A percentile compares a stretch with the other conserved stretches of the same genome.
Conservation (phyloP, 2,797 vertebrate genomes). For the Oreochromis mossambicus region DNA sequence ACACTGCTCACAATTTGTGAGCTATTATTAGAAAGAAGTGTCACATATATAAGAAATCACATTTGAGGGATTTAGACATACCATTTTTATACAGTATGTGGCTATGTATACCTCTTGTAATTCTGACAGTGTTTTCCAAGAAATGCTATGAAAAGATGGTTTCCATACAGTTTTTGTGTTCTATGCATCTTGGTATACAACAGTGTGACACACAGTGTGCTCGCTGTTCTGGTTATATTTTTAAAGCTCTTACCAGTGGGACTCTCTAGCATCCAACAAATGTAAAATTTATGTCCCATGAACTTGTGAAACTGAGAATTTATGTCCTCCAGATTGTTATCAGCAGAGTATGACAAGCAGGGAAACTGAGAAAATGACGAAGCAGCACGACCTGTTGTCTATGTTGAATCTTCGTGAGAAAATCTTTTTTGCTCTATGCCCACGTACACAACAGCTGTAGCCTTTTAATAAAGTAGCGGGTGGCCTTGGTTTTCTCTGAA, state of each 20-base stretch:
- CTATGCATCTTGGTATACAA: background rate
- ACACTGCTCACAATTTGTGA: background rate
- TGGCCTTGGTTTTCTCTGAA: conserved; percentile 34
- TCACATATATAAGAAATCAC: background rate
- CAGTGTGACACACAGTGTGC: background rate
- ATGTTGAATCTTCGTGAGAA: conserved; percentile 8
- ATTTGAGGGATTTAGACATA: background rate
- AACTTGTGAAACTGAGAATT: conserved; percentile 18
- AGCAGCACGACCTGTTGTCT: conserved; percentile 42
- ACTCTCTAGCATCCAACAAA: background rate
- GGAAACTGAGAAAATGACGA: conserved; percentile 26
- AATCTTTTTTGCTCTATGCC: background rate
- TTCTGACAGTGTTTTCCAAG: background rate
- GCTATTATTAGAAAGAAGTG: background rate
- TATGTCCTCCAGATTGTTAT: conserved; percentile 35
- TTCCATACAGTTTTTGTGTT: background rate
- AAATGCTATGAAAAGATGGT: background rate
- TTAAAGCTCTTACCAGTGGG: background rate
- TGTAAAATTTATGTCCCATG: conserved; percentile 18
- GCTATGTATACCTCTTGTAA: background rate
- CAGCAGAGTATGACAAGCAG: conserved; percentile 25
- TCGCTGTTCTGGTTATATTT: background rate
- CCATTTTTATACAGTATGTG: background rate
- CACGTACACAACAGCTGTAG: conserved; percentile 50
- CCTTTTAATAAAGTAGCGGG: conserved; percentile 57